Percentiles rank a stretch among this genome's conserved stretches.
Conservation (phyloP, 2,797 vertebrate genomes). For the Sebastes oblongus region DNA sequence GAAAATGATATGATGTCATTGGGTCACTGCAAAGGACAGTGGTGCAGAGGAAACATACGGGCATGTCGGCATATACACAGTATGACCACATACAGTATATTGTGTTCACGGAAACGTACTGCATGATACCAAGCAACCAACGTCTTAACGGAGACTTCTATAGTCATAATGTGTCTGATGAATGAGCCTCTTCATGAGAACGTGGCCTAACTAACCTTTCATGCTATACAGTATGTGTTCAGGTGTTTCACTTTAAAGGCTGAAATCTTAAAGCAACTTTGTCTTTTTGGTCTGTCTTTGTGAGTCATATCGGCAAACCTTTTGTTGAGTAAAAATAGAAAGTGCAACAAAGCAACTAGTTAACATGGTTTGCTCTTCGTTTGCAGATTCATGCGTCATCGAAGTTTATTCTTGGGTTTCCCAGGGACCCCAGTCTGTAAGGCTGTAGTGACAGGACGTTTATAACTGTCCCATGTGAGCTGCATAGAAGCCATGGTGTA, state of each 20-base stretch:
- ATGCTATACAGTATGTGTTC: not conserved
- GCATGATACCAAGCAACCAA: not conserved
- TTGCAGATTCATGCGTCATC: not conserved
- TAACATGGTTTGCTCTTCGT: not conserved
- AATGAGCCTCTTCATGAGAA: not conserved
- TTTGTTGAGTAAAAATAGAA: not conserved
- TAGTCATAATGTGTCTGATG: not conserved
- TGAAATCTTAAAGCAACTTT: not conserved
- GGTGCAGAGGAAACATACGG: not conserved
- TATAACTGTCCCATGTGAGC: not conserved
- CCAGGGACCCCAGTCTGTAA: no score
- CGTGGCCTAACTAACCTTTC: not conserved
- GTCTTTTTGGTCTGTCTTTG: not conserved
- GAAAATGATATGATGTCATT: slow-evolving; percentile 39
- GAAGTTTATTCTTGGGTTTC: not conserved
- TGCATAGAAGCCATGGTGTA: not conserved
- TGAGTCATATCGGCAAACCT: not conserved
- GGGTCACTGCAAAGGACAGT: slow-evolving; percentile 39
- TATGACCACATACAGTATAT: not conserved
- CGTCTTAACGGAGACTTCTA: not conserved
- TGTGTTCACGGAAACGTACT: not conserved
- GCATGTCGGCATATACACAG: not conserved
- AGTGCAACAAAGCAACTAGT: not conserved
- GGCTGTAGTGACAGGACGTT: not conserved
- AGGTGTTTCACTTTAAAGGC: not conserved